Conservation (phyloP, 2,113 vertebrate genomes). For the Xenopus tropicalis region UCB_Xtro_10.0 CM004446.2:54836001-54836500, state of each 20-base stretch:
- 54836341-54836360: slow-evolving; percentile 1
- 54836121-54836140: slow-evolving; percentile 51
- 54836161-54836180: slow-evolving; percentile 52
- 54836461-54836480: no score
- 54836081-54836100: slow-evolving; percentile 50
- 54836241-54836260: slow-evolving; percentile 26
- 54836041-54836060: slow-evolving; percentile 56
- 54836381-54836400: neutral
- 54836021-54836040: slow-evolving; percentile 46
- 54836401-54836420: neutral
- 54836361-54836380: neutral
- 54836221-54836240: slow-evolving; percentile 26
- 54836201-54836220: slow-evolving; percentile 17
- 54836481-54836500: no score
- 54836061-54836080: slow-evolving; percentile 50
- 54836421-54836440: neutral
- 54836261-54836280: slow-evolving; percentile 12
- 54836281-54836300: slow-evolving; percentile 7
- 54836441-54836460: no score
- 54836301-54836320: slow-evolving; percentile 22
- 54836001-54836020: slow-evolving; percentile 49
- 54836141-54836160: slow-evolving; percentile 43
- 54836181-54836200: slow-evolving; percentile 27
- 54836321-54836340: slow-evolving; percentile 5
- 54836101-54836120: slow-evolving; percentile 58